Evolutionary conservation across 53 echinoderm and acorn worm genomes (phyloP).

Genomic region (Arbacia lixula): DNA sequence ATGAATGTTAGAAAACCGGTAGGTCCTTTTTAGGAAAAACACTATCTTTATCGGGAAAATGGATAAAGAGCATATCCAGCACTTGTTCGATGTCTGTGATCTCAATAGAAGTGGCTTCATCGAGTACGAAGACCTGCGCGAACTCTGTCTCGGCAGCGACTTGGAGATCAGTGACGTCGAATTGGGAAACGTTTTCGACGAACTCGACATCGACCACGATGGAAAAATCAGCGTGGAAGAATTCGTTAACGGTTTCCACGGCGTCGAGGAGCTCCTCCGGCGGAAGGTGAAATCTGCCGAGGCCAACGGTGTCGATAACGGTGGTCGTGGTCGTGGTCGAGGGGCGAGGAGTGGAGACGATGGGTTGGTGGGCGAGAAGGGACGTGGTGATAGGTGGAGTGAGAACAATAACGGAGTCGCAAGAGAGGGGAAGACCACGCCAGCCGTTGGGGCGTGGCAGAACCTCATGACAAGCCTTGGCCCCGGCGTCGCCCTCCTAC

Average conservation of each 20-base stretch:
- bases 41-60: too few species aligned
- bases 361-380: neutral
- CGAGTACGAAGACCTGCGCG: slow-evolving; percentile 88
- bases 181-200: slow-evolving; percentile 85
- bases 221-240: slow-evolving; percentile 78
- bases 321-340: neutral
- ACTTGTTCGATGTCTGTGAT: slow-evolving; percentile 92
- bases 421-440: slow-evolving; percentile 9
- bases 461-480: slow-evolving; percentile 30
- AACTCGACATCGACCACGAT: slow-evolving; percentile 86
- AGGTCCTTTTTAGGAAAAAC: too few species aligned
- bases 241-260: slow-evolving; percentile 83
- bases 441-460: slow-evolving; percentile 30
- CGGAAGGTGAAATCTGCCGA: slow-evolving; percentile 35
- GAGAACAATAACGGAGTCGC: slow-evolving; percentile 26
- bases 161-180: slow-evolving; percentile 76
- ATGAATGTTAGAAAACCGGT: too few species aligned
- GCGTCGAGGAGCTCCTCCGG: slow-evolving; percentile 81
- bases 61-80: slow-evolving; percentile 73
- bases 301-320: neutral
- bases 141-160: slow-evolving; percentile 90
- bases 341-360: neutral
- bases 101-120: slow-evolving; percentile 93
- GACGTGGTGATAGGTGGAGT: neutral
- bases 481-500: slow-evolving; percentile 15